A percentile compares a stretch with the other conserved stretches of the same genome.
These are phyloP conservation scores for Drosophila novamexicana DNA, from an alignment of 1,140 invertebrate species.

Conservation along the genomic window DNA sequence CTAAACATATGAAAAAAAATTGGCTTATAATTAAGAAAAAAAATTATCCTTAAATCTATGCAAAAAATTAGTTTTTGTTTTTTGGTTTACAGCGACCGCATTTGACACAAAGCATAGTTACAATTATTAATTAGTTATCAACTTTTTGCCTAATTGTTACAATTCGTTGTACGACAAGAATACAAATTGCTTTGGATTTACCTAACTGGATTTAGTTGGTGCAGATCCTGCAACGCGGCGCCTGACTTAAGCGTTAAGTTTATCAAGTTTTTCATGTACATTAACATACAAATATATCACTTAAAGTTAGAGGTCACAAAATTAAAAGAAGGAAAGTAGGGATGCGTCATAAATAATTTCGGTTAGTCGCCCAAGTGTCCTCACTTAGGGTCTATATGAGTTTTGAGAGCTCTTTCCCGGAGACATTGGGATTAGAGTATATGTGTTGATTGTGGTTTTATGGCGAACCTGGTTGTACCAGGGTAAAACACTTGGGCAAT, in stretches of 20 bases:
- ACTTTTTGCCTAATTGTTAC: not conserved
- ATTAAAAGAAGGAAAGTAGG: not conserved
- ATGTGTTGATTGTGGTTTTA: not conserved
- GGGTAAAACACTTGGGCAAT: not conserved
- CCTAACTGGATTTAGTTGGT: not conserved
- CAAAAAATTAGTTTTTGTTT: constrained; percentile 50
- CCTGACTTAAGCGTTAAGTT: not conserved
- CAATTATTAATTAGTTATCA: not conserved
- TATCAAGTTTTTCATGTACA: constrained; percentile 4
- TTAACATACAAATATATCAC: constrained; percentile 5
- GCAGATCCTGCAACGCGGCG: constrained; percentile 3
- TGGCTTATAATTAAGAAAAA: constrained; percentile 46
- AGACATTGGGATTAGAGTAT: not conserved
- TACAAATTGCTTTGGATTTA: constrained; percentile 2
- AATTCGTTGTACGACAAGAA: constrained; percentile 8
- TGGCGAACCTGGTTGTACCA: not conserved
- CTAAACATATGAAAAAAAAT: constrained; percentile 47
- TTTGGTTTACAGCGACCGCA: constrained; percentile 15
- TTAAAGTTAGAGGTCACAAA: constrained; percentile 5
- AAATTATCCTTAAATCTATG: constrained; percentile 43
- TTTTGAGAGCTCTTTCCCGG: not conserved
- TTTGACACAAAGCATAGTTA: constrained; percentile 3
- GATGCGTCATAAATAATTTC: constrained; percentile 13
- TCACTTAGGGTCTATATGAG: not conserved
- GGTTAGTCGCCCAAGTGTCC: not conserved